A percentile compares a stretch with the other conserved stretches of the same genome.
phyloP scores from a whole-genome alignment of 2,888 invertebrate species.

The Candidula unifasciata region DNA sequence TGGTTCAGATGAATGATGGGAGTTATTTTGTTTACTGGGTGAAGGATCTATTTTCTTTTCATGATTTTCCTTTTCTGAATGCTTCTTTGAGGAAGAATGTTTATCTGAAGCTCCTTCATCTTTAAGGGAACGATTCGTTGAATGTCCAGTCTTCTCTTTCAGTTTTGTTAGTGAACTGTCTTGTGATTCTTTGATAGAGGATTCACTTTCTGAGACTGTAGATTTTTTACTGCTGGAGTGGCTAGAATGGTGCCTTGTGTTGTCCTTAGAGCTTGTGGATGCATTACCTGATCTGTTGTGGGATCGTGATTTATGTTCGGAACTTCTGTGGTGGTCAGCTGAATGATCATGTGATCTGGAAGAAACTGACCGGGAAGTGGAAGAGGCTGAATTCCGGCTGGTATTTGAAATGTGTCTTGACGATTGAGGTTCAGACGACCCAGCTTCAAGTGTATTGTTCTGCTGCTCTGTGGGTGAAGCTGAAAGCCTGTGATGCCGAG shows the following conservation, averaged over 20 bases:
- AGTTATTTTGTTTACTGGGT: background rate
- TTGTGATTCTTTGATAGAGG: background rate
- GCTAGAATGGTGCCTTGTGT: background rate
- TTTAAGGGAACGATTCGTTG: background rate
- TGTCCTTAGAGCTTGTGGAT: background rate
- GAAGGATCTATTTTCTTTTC: conserved; percentile 10
- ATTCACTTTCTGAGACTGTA: background rate
- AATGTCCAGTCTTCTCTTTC: background rate
- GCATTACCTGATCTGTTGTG: background rate
- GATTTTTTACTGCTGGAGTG: background rate
- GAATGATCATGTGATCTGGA: background rate
- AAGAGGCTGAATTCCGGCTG: background rate
- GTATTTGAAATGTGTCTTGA: background rate
- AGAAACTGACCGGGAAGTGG: background rate
- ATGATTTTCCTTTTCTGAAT: background rate
- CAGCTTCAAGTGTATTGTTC: background rate
- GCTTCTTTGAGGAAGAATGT: background rate
- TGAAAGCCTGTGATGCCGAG: background rate
- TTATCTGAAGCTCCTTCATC: background rate
- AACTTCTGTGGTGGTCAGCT: background rate
- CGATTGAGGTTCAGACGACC: background rate
- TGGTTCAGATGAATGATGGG: background rate
- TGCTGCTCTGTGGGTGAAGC: background rate
- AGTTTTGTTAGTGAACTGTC: background rate
- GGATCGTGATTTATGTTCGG: background rate